These are phyloP conservation scores for Prenolepis imparis DNA, from an alignment of 2,888 invertebrate species.

Conservation along the genomic window DNA sequence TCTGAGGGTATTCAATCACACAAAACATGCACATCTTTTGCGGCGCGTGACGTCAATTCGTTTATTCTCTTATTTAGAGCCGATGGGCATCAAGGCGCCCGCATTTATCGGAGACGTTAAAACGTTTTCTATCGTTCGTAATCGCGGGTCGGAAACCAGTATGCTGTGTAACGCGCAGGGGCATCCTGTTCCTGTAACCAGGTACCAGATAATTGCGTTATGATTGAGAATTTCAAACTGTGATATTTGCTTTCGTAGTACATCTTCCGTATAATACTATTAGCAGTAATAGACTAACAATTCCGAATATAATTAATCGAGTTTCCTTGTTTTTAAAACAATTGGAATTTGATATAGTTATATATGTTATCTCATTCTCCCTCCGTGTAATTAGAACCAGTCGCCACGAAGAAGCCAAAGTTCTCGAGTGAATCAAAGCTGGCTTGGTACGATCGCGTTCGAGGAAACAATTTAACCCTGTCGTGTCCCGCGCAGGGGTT, in stretches of 20 bases:
- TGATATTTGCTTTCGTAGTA: not conserved
- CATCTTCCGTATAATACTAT: not conserved
- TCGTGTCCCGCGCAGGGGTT: constrained; percentile 91
- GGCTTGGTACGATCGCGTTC: constrained; percentile 90
- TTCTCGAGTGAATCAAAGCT: constrained; percentile 90
- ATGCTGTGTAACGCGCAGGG: constrained; percentile 91
- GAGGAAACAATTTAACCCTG: constrained; percentile 89
- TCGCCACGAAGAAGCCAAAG: constrained; percentile 87
- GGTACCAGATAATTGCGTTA: constrained; percentile 86
- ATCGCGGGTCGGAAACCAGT: constrained; percentile 85
- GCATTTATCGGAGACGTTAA: constrained; percentile 80
- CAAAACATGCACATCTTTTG: constrained; percentile 32
- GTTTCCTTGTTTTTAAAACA: constrained; percentile 20
- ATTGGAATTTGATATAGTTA: constrained; percentile 4
- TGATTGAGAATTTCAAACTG: not conserved
- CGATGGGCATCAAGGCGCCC: constrained; percentile 81
- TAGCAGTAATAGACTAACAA: not conserved
- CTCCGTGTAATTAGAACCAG: constrained; percentile 67
- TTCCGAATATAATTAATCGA: not conserved
- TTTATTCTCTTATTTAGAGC: constrained; percentile 68
- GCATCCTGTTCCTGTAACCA: constrained; percentile 91
- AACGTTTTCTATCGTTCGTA: constrained; percentile 77
- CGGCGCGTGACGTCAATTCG: constrained; percentile 32
- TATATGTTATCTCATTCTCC: constrained; percentile 14
- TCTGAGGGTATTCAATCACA: constrained; percentile 58